Evolutionary conservation across 1,140 invertebrate species (phyloP).

Genomic region (Spodoptera frugiperda): DNA sequence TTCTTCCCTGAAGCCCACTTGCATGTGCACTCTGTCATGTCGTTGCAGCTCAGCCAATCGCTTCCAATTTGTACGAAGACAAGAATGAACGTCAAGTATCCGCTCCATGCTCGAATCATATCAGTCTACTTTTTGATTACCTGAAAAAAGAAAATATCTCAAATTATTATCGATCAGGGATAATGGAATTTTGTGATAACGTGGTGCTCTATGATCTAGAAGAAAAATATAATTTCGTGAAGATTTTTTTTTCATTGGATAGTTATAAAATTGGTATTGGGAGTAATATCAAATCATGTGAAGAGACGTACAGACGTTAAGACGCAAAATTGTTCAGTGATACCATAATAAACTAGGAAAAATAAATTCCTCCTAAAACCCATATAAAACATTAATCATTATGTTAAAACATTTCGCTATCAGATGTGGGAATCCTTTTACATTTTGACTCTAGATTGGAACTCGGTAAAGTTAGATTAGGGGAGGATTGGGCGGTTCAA

Average conservation of each 20-base stretch:
- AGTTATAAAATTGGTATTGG: too few relatives aligned
- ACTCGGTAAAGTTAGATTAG: slow-evolving; percentile 32
- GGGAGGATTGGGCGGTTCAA: slow-evolving; percentile 4
- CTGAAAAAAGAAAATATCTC: slow-evolving; percentile 65
- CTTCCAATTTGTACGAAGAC: slow-evolving; percentile 71
- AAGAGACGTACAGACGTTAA: too few relatives aligned
- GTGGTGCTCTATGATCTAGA: too few relatives aligned
- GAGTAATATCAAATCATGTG: too few relatives aligned
- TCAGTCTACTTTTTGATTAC: slow-evolving; percentile 63
- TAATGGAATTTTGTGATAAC: neutral
- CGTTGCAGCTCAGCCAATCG: slow-evolving; percentile 93
- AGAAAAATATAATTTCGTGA: too few relatives aligned
- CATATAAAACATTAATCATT: slow-evolving; percentile 40
- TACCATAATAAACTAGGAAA: neutral
- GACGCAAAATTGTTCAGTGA: neutral
- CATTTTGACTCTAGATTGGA: slow-evolving; percentile 37
- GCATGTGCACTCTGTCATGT: slow-evolving; percentile 91
- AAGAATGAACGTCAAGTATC: slow-evolving; percentile 68
- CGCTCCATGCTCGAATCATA: slow-evolving; percentile 76
- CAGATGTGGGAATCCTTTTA: slow-evolving; percentile 34
- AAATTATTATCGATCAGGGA: too few relatives aligned
- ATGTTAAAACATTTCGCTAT: slow-evolving; percentile 24
- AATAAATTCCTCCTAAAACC: neutral
- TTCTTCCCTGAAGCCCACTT: slow-evolving; percentile 96
- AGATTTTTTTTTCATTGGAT: too few relatives aligned